These are phyloP conservation scores for Tamias sibiricus DNA, from an alignment of 2,113 vertebrate genomes.

Conservation along the genomic window DNA sequence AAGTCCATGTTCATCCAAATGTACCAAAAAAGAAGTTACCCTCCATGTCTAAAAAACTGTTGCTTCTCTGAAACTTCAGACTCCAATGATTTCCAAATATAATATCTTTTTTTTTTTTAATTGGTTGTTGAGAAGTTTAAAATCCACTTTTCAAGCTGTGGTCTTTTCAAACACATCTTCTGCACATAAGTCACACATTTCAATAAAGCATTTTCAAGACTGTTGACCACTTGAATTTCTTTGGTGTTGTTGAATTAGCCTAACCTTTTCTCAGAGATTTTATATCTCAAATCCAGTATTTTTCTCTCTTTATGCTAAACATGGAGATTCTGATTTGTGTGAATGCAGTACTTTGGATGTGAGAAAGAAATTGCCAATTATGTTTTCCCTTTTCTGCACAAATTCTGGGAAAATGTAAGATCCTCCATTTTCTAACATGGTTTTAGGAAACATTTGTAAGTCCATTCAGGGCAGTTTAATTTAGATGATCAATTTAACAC, in stretches of 20 bases:
- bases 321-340: background rate
- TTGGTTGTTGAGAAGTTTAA: constrained; percentile 87
- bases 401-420: constrained; percentile 65
- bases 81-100: constrained; percentile 69
- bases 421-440: constrained; percentile 55
- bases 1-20: constrained; percentile 80
- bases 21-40: constrained; percentile 79
- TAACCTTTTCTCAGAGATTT: constrained; percentile 47
- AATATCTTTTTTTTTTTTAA: constrained; percentile 75
- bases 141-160: constrained; percentile 88
- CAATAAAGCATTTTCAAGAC: constrained; percentile 94
- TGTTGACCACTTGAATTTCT: constrained; percentile 89
- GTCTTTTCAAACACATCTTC: constrained; percentile 89
- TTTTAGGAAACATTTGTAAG: constrained; percentile 71
- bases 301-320: background rate
- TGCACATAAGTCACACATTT: constrained; percentile 90
- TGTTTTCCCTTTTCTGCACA: constrained; percentile 54
- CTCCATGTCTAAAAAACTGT: constrained; percentile 69
- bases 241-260: constrained; percentile 78
- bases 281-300: constrained; percentile 62
- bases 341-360: constrained; percentile 41
- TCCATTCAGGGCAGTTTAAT: constrained; percentile 72
- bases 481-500: constrained; percentile 69
- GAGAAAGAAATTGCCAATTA: constrained; percentile 47
- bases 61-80: constrained; percentile 73